Percentiles rank a stretch among this genome's conserved stretches.
Conservation (phyloP, 2,888 invertebrate species). For the Frankliniella fusca region DNA sequence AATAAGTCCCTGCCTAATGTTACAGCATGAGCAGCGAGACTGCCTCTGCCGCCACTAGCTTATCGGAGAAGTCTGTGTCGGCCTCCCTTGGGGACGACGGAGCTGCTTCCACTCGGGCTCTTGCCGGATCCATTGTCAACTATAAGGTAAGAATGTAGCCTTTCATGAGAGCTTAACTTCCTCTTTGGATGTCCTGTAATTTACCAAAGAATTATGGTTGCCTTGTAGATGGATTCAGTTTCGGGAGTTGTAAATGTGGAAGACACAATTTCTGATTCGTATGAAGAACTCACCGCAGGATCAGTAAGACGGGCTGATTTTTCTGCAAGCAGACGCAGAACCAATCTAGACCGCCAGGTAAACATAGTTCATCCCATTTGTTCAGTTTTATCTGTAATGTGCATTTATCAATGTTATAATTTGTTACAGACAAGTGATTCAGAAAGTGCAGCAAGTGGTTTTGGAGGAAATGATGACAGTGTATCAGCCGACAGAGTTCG, state of each 20-base stretch:
- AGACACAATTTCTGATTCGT: slow-evolving; percentile 33
- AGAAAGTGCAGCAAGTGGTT: slow-evolving; percentile 42
- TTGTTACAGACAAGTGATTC: slow-evolving; percentile 45
- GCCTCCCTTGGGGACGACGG: slow-evolving; percentile 62
- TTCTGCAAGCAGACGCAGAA: neutral
- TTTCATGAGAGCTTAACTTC: slow-evolving; percentile 13
- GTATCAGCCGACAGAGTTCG: slow-evolving; percentile 58
- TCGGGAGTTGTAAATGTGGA: slow-evolving; percentile 40
- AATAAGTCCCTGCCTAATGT: no score
- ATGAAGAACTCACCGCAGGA: neutral
- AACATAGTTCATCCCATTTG: slow-evolving; percentile 30
- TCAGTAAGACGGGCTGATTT: slow-evolving; percentile 6
- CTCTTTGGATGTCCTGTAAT: slow-evolving; percentile 32
- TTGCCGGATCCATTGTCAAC: slow-evolving; percentile 71
- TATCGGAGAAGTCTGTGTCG: slow-evolving; percentile 64
- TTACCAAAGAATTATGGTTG: neutral
- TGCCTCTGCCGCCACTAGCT: slow-evolving; percentile 59
- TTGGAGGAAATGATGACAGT: slow-evolving; percentile 51
- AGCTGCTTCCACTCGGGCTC: slow-evolving; percentile 67
- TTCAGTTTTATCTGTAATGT: neutral
- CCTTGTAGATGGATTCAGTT: slow-evolving; percentile 44
- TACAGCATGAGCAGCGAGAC: slow-evolving; percentile 65
- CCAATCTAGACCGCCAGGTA: slow-evolving; percentile 38
- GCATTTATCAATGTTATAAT: neutral
- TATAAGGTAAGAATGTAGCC: slow-evolving; percentile 52